These are phyloP conservation scores for Aphrocallistes beatrix DNA, from an alignment of 37 sponge, comb jelly and placozoan genomes.

Conservation along the genomic window DNA sequence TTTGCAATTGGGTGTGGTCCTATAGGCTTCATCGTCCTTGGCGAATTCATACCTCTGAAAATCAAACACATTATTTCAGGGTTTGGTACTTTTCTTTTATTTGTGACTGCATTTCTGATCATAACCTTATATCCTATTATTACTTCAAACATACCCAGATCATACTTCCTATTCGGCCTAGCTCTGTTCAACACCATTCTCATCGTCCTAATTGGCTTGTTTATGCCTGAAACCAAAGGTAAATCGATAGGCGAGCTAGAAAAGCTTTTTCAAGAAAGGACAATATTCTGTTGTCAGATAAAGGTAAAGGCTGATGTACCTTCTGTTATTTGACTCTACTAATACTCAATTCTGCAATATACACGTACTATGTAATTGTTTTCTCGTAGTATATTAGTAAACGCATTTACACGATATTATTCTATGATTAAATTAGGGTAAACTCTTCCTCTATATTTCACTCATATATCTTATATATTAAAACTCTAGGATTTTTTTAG, in stretches of 20 bases:
- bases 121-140: background rate
- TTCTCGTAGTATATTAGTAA: no score
- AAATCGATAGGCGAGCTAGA: background rate
- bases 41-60: background rate
- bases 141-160: background rate
- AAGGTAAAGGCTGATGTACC: no score
- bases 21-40: background rate
- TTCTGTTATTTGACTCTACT: no score
- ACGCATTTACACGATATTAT: no score
- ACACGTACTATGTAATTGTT: no score
- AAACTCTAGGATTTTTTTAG: no score
- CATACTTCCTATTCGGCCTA: background rate
- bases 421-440: no score
- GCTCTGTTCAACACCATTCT: background rate
- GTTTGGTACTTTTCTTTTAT: background rate
- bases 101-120: background rate
- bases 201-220: background rate
- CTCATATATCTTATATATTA: no score
- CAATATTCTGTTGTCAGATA: constrained; percentile 6
- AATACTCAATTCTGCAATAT: no score
- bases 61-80: background rate
- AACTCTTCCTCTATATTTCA: no score
- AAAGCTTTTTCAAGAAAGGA: background rate
- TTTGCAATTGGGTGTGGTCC: background rate
- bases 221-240: background rate